Percentiles rank a stretch among this genome's conserved stretches.
These are phyloP conservation scores for Diaprepes abbreviatus DNA, from an alignment of 2,888 invertebrate species.

Conservation along the genomic window DNA sequence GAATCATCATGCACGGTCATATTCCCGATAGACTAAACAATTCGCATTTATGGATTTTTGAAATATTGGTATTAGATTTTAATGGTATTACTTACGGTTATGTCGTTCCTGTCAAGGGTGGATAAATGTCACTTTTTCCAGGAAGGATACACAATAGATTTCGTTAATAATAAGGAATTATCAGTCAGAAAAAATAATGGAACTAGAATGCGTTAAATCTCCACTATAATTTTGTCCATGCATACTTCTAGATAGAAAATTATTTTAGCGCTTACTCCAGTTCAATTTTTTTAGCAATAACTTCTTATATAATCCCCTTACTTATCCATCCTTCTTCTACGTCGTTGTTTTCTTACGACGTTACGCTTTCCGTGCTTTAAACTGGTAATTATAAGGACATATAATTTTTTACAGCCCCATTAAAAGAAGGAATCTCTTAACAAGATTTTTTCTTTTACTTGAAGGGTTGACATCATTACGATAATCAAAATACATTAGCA, in stretches of 20 bases:
- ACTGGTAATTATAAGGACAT: constrained; percentile 54
- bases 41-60: constrained; percentile 55
- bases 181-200: too few species aligned
- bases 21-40: constrained; percentile 45
- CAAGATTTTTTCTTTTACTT: constrained; percentile 43
- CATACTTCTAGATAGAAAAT: too few species aligned
- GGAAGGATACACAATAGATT: neutral
- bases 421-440: constrained; percentile 51
- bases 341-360: constrained; percentile 22
- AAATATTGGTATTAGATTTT: constrained; percentile 53
- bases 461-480: constrained; percentile 45
- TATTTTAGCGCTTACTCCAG: too few species aligned
- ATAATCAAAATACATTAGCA: constrained; percentile 44
- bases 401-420: constrained; percentile 55
- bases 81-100: constrained; percentile 41
- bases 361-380: constrained; percentile 49
- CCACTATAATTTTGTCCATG: too few species aligned
- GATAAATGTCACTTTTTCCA: constrained; percentile 28
- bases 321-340: neutral
- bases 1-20: constrained; percentile 40
- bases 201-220: too few species aligned
- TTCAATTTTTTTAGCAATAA: too few species aligned
- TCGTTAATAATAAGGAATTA: constrained; percentile 1
- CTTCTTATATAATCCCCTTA: neutral
- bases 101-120: constrained; percentile 25